phyloP scores from a whole-genome alignment of 2,113 vertebrate genomes.

The Cnemophilus loriae region DNA sequence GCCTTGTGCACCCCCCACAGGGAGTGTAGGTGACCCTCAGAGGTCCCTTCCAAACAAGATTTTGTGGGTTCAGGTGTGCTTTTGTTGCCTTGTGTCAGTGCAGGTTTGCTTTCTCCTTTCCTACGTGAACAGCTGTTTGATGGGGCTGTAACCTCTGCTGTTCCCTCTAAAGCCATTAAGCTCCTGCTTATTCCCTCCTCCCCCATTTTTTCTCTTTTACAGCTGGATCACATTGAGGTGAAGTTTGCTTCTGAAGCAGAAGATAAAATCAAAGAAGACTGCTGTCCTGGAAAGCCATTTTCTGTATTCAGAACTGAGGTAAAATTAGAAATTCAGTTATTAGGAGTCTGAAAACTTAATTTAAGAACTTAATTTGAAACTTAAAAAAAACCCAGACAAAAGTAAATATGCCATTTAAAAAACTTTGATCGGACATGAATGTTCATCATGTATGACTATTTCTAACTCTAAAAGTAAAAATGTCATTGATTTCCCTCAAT shows the following conservation, averaged over 20 bases:
- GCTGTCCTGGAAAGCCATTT: constrained; percentile 94
- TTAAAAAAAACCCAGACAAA: background rate
- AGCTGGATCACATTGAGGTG: constrained; percentile 91
- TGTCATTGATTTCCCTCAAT: background rate
- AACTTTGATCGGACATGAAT: background rate
- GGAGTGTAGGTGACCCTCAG: background rate
- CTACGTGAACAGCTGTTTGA: background rate
- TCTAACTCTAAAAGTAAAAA: background rate
- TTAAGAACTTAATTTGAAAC: background rate
- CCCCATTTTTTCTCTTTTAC: background rate
- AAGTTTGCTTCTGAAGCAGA: constrained; percentile 92
- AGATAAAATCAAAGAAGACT: constrained; percentile 94
- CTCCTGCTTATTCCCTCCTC: background rate
- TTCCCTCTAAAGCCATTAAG: background rate
- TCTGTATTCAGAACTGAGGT: constrained; percentile 90
- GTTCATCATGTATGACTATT: background rate
- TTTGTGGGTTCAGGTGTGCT: background rate
- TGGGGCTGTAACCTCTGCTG: background rate
- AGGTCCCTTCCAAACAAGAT: background rate
- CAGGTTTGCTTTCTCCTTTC: background rate
- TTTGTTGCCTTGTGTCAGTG: background rate
- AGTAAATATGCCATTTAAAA: background rate
- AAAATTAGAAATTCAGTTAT: constrained; percentile 18
- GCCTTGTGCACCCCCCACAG: too few relatives aligned
- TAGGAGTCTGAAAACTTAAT: background rate